Evolutionary conservation across 2,797 vertebrate species (phyloP), one percentile per base, ranked within the genome.

Genomic region (Atherinosoma microstoma): DNA sequence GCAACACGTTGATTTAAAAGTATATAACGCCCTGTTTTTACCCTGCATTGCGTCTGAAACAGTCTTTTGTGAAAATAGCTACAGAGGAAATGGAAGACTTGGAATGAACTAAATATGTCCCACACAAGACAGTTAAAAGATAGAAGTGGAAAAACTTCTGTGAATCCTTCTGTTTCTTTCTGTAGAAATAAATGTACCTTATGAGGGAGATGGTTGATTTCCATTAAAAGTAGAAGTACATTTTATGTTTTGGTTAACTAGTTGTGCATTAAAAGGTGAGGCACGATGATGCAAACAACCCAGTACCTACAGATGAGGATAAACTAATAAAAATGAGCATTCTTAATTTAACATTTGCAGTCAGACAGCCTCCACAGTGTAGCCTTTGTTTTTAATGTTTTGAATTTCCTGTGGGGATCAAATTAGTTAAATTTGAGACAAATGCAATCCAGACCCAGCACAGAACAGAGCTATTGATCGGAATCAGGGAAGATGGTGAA

Each of bases 61-160:
- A 10, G 34, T 8, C 6, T 54, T 58, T 61, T 56, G 9, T 56
- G 2, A 32, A 59, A 27, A 61, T 16, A 3, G 0, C 6, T 5
- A 0, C 20, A 54, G 5, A 4, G 45, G 10, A 24, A 27, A 51
- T 0, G 11, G 30, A 59, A 58, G 9, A 60, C 27, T 38, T 53
- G 58, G 0, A 2, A 36, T 13, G 57, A 35, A 53, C 38, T 38
- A 51, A 10, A 38, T 36, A 22, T 61, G 49, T 73, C 13, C 54
- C 22, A 63, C n/a, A 59, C 45, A 5, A 40, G 13, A 45, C 11
- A 53, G 29, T 49, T 27, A 61, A 67, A 79, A 57, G 45, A 51
- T 30, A 54, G 1, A 2, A 51, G 42, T 32, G 24, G 27, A 11
- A 36, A 30, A n/a, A 61, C 20, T 49, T 35, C 29, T 54, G 20